Evolutionary conservation across 2,113 vertebrate species (phyloP), one percentile per base, ranked within the genome.

Genomic region (Tauraco erythrolophus): DNA sequence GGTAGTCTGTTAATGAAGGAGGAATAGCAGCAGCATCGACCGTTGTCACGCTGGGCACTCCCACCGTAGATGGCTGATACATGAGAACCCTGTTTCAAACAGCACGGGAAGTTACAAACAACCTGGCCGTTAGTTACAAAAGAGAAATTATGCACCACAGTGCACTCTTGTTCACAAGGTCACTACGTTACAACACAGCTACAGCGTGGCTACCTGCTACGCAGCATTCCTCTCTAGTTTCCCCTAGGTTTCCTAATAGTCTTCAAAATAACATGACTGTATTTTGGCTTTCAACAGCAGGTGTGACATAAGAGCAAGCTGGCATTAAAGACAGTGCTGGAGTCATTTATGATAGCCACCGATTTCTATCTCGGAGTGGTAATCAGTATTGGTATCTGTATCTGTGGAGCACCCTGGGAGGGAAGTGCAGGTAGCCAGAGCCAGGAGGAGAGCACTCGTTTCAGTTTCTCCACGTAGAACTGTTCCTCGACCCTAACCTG

Each of bases 61-160:
- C 98, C 94, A 99, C 98, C 16, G 99, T 96, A 65, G 99, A 97
- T 60, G 99, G 99, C 98, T 99, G 99, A 97, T 99, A 99, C 93
- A 99, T 98, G 97, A 99, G 98, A 92, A 99, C 99, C 86, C 99
- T 99, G 98, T 97, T 97, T 96, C 41, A 84, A 97, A 98, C 58
- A 98, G 96, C 85, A 94, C 3, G 50, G 88, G 93, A 96, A 95
- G 88, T 98, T 92, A 98, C 91, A 97, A 96, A 97, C 91, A 92
- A 91, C 87, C 93, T 89, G 91, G 81, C 66, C 46, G 19, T 97
- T 94, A 97, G 93, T 89, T 80, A 77, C 45, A 53, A 64, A 65
- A 88, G 60, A 92, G 74, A 93, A 92, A 54, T 12, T 5, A 84
- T 1, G 33, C 27, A 70, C 86, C 19, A 18, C 66, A 43, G 88